Base-by-base conservation (phyloP, 2,888 invertebrate genomes). In the Cetonia aurata region DNA sequence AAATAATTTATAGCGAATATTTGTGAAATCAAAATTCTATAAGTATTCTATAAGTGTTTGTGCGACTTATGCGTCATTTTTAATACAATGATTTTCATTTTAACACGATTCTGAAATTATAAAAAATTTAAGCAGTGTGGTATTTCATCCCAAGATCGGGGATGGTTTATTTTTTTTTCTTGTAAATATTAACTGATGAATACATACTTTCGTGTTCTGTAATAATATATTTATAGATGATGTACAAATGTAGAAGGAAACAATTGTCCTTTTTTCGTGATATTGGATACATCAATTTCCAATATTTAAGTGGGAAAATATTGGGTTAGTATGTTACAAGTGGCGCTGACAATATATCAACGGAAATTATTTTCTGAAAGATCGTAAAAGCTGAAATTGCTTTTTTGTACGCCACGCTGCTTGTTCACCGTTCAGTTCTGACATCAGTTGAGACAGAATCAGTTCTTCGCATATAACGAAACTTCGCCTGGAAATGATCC, bases 351-450 rank as follows among this genome's bases (percentile, higher is more conserved):
- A 50, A 70, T 66, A 67, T 46, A 56, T 70, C 70, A 56, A 48
- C 52, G 70, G 70, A 67, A 70, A 70, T 70, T 70, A 70, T 70
- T 71, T 70, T 62, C 50, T 15, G 55, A 62, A 55, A 50, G 69
- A 44, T 52, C 72, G 69, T 69, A 69, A 69, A 72, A 53, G 56
- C 33, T 57, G 66, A 68, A 70, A 72, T 72, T 69, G 69, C 69
- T 66, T 59, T 68, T 68, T 71, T 71, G 31, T 48, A 62, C 60
- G 60, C 62, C 62, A 33, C 62, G 31, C 46, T 25, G 48, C 37
- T 48, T 56, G 55, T 52, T 50, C 67, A 15, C 12, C 31, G 56
- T 53, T 46, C 56, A 56, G 41, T 56, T 55, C 55, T 67, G 67
- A 55, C 56, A 44, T 60, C 52, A 44, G 69, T 50, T 42, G 62